Base-by-base conservation (phyloP, 2,797 vertebrate genomes). In the Halcyon leucocephala region DNA sequence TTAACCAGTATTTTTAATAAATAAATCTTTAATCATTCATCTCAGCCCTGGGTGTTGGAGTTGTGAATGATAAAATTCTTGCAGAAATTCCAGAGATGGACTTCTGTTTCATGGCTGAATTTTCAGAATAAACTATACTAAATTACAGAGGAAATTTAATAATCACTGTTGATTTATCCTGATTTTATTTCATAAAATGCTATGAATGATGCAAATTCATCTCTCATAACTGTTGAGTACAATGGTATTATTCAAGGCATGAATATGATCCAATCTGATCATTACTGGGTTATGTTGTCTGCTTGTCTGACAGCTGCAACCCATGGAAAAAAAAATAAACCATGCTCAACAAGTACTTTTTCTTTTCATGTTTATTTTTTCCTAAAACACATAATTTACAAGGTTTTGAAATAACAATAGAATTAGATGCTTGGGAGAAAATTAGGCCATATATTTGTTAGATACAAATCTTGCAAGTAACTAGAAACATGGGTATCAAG, bases 391-490 rank as follows among this genome's bases (percentile, higher is more conserved):
- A 77, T 90, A 88, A 89, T 94, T 96, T 73, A 90, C 58, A 91
- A 89, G 80, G 73, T 91, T 96, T 89, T 93, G 55, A 93, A 95
- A 93, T 77, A 96, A 90, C 91, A 96, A 92, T 70, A 93, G 88
- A 71, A 90, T 95, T 76, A 93, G 88, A 86, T 86, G 70, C 55
- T 93, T 76, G 78, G 92, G 78, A 90, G 73, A 96, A 96, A 96
- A 96, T 91, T 95, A 96, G 94, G 94, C 96, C 94, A 80, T 95
- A 84, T 91, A 95, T 95, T 95, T 84, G 70, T 82, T 73, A 95
- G 94, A 89, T 86, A 86, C 55, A 91, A 92, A 93, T 94, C 94
- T 93, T 12, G 1, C 81, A 89, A 93, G 90, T 89, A 94, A 95
- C 94, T 95, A 95, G 93, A 93, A 95, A 80, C 90, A 73, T 31